These are phyloP conservation scores for Cancer borealis DNA, from an alignment of 2,888 invertebrate species.

Conservation along the genomic window DNA sequence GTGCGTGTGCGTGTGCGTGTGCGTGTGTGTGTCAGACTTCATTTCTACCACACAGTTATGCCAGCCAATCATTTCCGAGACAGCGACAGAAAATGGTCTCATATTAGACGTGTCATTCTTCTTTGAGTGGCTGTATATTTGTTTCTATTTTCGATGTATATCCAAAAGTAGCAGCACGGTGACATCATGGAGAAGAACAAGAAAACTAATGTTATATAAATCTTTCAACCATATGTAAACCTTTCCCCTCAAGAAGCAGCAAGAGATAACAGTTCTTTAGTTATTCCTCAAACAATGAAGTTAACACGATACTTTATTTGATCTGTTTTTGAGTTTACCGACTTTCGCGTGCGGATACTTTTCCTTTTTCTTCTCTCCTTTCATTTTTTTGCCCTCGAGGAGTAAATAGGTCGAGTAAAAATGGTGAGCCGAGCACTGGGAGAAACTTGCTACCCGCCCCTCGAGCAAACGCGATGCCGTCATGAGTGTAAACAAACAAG, in stretches of 20 bases:
- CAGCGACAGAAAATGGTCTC: background rate
- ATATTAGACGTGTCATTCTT: background rate
- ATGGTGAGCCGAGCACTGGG: conserved; percentile 15
- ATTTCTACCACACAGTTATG: background rate
- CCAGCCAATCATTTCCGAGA: background rate
- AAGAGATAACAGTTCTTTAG: background rate
- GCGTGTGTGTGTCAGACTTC: too few species aligned
- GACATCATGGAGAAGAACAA: background rate
- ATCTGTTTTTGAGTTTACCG: conserved; percentile 7
- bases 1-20: background rate
- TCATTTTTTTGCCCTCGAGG: background rate
- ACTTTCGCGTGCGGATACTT: conserved; percentile 11
- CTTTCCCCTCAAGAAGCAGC: background rate
- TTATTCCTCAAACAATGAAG: background rate
- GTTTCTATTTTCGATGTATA: background rate
- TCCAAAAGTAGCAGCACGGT: too few species aligned
- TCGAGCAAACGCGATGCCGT: conserved; percentile 35
- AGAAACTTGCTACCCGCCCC: background rate
- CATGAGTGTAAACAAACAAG: conserved; percentile 52
- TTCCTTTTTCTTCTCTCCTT: background rate
- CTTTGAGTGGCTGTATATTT: background rate
- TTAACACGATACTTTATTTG: background rate
- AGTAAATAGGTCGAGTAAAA: conserved; percentile 18
- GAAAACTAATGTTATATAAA: background rate
- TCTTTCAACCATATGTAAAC: background rate